These are phyloP conservation scores for Lutraria lutraria DNA, from an alignment of 2,888 invertebrate species.

Conservation along the genomic window DNA sequence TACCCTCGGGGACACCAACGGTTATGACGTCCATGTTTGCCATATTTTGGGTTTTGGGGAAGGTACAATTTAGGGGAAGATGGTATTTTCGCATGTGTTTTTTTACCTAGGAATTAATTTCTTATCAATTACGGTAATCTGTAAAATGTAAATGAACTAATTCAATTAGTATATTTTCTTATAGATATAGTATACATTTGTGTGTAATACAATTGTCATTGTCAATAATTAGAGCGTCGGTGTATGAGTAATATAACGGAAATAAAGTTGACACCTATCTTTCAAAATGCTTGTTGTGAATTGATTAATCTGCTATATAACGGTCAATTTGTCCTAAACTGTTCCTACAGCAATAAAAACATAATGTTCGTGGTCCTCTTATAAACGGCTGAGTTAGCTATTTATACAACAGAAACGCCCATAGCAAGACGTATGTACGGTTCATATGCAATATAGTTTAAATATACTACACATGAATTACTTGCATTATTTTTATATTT, in stretches of 20 bases:
- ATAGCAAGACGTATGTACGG: not conserved
- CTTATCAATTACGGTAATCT: too few species aligned
- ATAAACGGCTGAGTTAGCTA: constrained; percentile 15
- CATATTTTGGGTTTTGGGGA: too few species aligned
- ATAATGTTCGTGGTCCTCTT: not conserved
- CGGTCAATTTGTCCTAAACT: not conserved
- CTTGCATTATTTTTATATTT: not conserved
- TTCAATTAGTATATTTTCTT: too few species aligned
- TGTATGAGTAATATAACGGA: not conserved
- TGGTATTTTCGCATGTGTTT: too few species aligned
- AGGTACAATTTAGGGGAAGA: too few species aligned
- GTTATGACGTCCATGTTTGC: too few species aligned
- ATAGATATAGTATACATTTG: too few species aligned
- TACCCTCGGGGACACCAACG: too few species aligned
- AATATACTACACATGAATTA: not conserved
- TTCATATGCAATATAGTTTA: not conserved
- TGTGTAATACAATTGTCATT: too few species aligned
- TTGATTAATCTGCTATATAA: not conserved
- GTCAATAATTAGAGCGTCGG: too few species aligned
- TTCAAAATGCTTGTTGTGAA: not conserved
- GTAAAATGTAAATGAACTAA: too few species aligned
- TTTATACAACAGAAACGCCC: not conserved
- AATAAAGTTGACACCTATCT: not conserved
- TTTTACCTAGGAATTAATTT: too few species aligned
- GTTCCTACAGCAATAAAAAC: not conserved